Evolutionary conservation across 2,888 invertebrate genomes (phyloP).

Genomic region (Thereva nobilitata): DNA sequence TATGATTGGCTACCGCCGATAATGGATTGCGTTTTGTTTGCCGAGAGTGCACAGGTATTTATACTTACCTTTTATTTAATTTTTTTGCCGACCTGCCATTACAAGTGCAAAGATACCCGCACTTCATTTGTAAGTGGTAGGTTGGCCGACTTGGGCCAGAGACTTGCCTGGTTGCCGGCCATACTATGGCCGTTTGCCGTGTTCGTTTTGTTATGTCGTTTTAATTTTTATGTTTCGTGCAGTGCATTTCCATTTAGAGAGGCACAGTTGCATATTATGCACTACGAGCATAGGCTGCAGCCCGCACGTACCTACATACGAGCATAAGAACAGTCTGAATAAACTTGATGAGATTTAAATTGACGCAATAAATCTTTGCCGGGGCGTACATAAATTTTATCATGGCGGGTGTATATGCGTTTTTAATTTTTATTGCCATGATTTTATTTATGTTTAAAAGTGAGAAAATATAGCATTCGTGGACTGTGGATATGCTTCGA

Average conservation of each 20-base stretch:
- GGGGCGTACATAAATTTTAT: conserved; percentile 40
- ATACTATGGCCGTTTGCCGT: neutral
- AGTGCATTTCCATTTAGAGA: conserved; percentile 28
- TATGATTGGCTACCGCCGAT: conserved; percentile 40
- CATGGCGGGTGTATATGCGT: conserved; percentile 41
- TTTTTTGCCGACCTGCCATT: conserved; percentile 11
- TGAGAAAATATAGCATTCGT: conserved; percentile 15
- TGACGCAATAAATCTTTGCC: conserved; percentile 40
- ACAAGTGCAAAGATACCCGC: conserved; percentile 32
- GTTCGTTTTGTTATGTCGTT: neutral
- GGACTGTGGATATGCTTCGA: neutral
- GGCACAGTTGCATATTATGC: neutral
- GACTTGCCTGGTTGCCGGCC: neutral
- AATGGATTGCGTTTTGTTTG: conserved; percentile 40
- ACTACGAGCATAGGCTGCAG: conserved; percentile 23
- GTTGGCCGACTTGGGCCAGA: neutral
- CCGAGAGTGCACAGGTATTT: conserved; percentile 11
- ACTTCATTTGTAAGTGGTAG: conserved; percentile 29
- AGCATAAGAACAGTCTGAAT: conserved; percentile 32
- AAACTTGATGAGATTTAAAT: conserved; percentile 43
- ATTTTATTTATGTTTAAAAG: conserved; percentile 29
- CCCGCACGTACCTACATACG: conserved; percentile 10
- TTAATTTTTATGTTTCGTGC: conserved; percentile 9
- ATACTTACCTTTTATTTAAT: conserved; percentile 19
- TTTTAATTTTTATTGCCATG: conserved; percentile 41